Conservation (phyloP, 2,888 invertebrate species). For the Amphipyra berbera region DNA sequence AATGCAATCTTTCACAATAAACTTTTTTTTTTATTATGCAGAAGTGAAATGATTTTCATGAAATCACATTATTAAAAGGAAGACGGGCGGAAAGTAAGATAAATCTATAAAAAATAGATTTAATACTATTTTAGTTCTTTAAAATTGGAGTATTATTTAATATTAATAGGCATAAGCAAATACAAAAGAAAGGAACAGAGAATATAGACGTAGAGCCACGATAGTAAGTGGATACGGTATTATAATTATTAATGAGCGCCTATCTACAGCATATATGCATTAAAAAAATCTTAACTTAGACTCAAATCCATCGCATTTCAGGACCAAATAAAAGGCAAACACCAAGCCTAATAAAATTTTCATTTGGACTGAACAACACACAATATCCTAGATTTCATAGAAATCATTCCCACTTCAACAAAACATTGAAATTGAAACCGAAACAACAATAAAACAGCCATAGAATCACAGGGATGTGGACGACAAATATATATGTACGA, state of each 20-base stretch:
- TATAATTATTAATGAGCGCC: background rate
- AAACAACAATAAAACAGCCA: constrained; percentile 72
- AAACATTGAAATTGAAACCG: constrained; percentile 27
- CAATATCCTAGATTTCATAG: constrained; percentile 6
- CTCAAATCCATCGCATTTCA: background rate
- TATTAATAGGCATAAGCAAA: too few species aligned
- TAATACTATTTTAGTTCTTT: too few species aligned
- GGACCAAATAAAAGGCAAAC: background rate
- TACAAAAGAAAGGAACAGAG: too few species aligned
- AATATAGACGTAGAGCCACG: too few species aligned
- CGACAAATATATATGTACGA: constrained; percentile 40
- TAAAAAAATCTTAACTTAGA: background rate
- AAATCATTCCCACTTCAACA: constrained; percentile 32
- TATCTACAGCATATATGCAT: background rate
- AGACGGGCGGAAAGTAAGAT: background rate
- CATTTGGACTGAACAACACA: background rate
- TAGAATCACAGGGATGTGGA: constrained; percentile 76
- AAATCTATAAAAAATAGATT: background rate
- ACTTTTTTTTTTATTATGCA: constrained; percentile 2
- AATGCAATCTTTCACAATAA: background rate
- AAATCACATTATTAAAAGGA: background rate
- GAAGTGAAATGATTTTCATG: constrained; percentile 16
- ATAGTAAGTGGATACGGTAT: too few species aligned
- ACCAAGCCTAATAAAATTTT: background rate
- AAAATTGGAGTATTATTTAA: too few species aligned